These are phyloP conservation scores for Atrina japonica DNA, from an alignment of 2,888 invertebrate genomes.

Conservation along the genomic window DNA sequence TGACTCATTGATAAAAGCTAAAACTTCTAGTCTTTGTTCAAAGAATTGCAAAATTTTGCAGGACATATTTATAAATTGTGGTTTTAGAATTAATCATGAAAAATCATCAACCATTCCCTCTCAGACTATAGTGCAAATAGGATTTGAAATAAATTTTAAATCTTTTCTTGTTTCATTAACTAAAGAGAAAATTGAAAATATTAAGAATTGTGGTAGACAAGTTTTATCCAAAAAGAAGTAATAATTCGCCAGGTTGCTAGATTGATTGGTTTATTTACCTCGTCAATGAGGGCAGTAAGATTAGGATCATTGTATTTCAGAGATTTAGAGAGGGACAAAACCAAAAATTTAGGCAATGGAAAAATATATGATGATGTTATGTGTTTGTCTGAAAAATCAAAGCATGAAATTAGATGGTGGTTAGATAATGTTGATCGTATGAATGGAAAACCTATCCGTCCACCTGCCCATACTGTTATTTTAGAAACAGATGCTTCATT, in stretches of 20 bases:
- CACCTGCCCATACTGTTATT: too few species aligned
- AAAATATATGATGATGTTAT: slow-evolving; percentile 8
- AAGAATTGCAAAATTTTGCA: too few species aligned
- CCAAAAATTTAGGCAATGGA: not conserved
- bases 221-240: slow-evolving; percentile 24
- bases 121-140: slow-evolving; percentile 39
- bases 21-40: slow-evolving; percentile 40
- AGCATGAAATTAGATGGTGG: slow-evolving; percentile 15
- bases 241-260: slow-evolving; percentile 6
- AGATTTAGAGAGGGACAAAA: slow-evolving; percentile 20
- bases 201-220: too few species aligned
- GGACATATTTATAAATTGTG: slow-evolving; percentile 44
- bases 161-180: slow-evolving; percentile 39
- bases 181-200: too few species aligned
- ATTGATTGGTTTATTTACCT: slow-evolving; percentile 14
- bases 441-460: too few species aligned
- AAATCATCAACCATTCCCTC: too few species aligned
- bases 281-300: too few species aligned
- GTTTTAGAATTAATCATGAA: too few species aligned
- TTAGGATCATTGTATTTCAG: too few species aligned
- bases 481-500: too few species aligned
- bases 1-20: slow-evolving; percentile 12
- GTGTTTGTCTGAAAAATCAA: not conserved
- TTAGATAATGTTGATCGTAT: slow-evolving; percentile 12
- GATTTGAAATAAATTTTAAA: slow-evolving; percentile 42